Conservation (phyloP, 2,888 invertebrate species). For the Epsilonema sp. region DNA sequence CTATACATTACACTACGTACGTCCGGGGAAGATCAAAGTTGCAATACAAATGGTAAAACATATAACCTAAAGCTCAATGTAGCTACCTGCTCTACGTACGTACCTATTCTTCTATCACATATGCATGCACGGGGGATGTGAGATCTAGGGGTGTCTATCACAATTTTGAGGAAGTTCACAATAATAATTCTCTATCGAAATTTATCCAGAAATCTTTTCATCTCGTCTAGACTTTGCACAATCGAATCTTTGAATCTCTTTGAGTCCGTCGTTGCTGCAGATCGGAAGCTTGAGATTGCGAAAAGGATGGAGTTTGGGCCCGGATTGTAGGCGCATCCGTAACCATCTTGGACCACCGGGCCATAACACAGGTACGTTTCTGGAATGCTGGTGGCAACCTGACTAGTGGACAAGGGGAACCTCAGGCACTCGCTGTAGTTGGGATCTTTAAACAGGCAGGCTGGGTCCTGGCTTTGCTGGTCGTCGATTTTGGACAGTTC, state of each 20-base stretch:
- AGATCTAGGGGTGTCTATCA: too few relatives aligned
- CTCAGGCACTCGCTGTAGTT: slow-evolving; percentile 33
- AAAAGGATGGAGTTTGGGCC: slow-evolving; percentile 49
- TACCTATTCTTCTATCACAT: too few relatives aligned
- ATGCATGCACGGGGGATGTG: too few relatives aligned
- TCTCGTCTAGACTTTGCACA: slow-evolving; percentile 8
- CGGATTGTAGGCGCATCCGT: slow-evolving; percentile 87
- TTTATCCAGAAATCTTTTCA: slow-evolving; percentile 7
- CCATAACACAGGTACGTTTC: slow-evolving; percentile 73
- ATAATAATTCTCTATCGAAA: too few relatives aligned
- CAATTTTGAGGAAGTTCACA: too few relatives aligned
- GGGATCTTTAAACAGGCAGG: slow-evolving; percentile 58
- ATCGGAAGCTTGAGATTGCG: slow-evolving; percentile 65
- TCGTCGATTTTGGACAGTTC: slow-evolving; percentile 46
- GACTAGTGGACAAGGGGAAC: slow-evolving; percentile 82
- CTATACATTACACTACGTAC: too few relatives aligned
- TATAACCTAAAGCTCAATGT: too few relatives aligned
- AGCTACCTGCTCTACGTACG: too few relatives aligned
- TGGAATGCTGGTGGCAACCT: slow-evolving; percentile 49
- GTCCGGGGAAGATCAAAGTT: too few relatives aligned
- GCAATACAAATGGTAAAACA: too few relatives aligned
- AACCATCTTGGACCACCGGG: slow-evolving; percentile 87
- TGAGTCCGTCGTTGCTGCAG: slow-evolving; percentile 50
- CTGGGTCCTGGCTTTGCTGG: slow-evolving; percentile 46
- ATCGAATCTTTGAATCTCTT: slow-evolving; percentile 7